phyloP scores from a whole-genome alignment of 1,140 invertebrate genomes.

The Wiebesia pumilae region DNA sequence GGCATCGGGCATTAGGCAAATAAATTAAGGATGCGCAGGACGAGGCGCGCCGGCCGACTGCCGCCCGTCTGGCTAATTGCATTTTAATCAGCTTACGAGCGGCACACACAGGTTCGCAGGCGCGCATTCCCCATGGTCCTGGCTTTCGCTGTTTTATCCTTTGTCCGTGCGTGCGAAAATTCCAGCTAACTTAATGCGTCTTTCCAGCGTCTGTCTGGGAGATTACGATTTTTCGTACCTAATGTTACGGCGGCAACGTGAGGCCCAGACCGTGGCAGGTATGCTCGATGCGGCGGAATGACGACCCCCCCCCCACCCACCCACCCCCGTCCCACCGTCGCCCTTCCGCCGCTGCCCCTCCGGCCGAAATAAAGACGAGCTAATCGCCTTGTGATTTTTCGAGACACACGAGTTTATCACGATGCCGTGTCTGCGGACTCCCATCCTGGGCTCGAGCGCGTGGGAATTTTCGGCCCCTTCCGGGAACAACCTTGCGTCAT shows the following conservation, averaged over 20 bases:
- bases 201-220: conserved; percentile 25
- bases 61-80: conserved; percentile 38
- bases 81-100: conserved; percentile 38
- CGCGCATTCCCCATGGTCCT: background rate
- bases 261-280: background rate
- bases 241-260: conserved; percentile 25
- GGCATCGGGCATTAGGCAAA: background rate
- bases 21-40: background rate
- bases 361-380: background rate
- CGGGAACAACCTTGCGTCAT: background rate
- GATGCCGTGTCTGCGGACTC: conserved; percentile 4
- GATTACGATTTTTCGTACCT: conserved; percentile 36
- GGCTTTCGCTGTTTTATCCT: conserved; percentile 13
- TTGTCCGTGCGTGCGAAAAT: conserved; percentile 35
- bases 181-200: conserved; percentile 29
- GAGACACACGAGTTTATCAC: conserved; percentile 34
- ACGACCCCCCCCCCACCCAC: no score
- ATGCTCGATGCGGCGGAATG: background rate
- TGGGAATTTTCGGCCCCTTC: background rate
- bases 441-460: background rate
- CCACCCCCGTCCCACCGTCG: no score
- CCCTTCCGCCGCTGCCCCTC: no score
- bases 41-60: conserved; percentile 17
- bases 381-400: conserved; percentile 4
- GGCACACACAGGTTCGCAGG: background rate